Base-by-base conservation (phyloP, 2,113 vertebrate species). In the Hydrolagus affinis region DNA sequence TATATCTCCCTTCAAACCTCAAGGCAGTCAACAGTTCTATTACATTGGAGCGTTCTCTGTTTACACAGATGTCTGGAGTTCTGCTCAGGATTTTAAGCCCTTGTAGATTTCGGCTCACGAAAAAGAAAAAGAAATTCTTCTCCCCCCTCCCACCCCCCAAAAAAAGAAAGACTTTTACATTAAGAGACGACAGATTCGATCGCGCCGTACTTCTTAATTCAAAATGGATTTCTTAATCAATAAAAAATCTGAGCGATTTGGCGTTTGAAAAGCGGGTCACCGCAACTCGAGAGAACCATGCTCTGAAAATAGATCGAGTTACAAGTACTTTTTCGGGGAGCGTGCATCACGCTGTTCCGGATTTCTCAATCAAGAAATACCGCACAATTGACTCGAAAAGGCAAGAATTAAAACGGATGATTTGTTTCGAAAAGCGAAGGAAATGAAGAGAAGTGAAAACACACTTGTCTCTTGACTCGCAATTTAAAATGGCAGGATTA, bases 51-150 rank as follows among this genome's bases (percentile, higher is more conserved):
- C 78, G 66, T 60, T 10, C 30, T 83, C 60, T 83, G 78, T 83
- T 83, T 83, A 83, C 62, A 83, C 78, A 83, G 78, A 83, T 83
- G 78, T 83, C 78, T 83, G 78, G 78, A 32, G 78, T 28, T 83
- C 25, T 83, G 62, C 60, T 83, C 78, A 83, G 25, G 78, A 66
- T 28, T 66, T 83, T 83, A 28, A 83, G 78, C 62, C 78, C 78
- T 83, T 64, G 30, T 28, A 62, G 78, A 32, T 68, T 83, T 66
- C 78, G 66, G 78, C 78, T 60, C 44, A 83, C 60, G 66, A 83
- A 62, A 83, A 83, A 83, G 78, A 83, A 83, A 83, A 83, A 83
- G n/a, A n/a, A n/a, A n/a, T n/a, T n/a, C n/a, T n/a, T n/a, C n/a
- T n/a, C n/a, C n/a, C n/a, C n/a, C n/a, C n/a, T n/a, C n/a, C n/a